Percentiles rank a stretch among this genome's conserved stretches.
Conservation (phyloP, 2,113 vertebrate species). For the Phalacrocorax aristotelis region DNA sequence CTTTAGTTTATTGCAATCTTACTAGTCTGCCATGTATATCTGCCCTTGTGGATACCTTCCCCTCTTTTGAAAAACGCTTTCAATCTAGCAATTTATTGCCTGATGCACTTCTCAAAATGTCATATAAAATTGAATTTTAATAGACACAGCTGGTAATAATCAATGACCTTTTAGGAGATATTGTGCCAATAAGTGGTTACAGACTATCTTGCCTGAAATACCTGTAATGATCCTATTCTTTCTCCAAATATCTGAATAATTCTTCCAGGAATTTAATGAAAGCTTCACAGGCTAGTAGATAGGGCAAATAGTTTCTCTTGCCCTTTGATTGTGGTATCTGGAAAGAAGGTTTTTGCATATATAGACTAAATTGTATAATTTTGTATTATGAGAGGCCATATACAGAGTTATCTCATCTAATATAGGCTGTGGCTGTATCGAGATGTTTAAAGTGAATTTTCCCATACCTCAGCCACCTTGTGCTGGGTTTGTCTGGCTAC, state of each 20-base stretch:
- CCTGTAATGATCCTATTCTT: background rate
- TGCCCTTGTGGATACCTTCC: background rate
- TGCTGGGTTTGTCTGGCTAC: background rate
- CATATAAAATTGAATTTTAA: conserved; percentile 49
- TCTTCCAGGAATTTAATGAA: background rate
- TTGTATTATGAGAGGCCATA: background rate
- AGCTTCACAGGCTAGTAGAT: background rate
- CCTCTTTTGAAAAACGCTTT: background rate
- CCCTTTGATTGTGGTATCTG: background rate
- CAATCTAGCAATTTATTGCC: conserved; percentile 1
- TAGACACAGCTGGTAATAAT: conserved; percentile 15
- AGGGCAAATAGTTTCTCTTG: background rate
- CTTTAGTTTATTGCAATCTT: conserved; percentile 24
- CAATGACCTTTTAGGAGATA: conserved; percentile 40
- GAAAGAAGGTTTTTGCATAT: background rate
- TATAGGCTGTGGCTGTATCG: background rate
- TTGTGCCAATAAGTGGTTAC: background rate
- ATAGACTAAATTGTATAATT: background rate
- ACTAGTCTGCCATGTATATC: background rate
- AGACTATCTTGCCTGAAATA: background rate
- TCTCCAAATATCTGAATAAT: background rate
- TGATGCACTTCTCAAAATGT: background rate
- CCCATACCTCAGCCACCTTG: background rate
- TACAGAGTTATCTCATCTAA: background rate
- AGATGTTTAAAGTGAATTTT: background rate